Conservation (phyloP, 2,797 vertebrate species). For the Diplodus sargus region DNA sequence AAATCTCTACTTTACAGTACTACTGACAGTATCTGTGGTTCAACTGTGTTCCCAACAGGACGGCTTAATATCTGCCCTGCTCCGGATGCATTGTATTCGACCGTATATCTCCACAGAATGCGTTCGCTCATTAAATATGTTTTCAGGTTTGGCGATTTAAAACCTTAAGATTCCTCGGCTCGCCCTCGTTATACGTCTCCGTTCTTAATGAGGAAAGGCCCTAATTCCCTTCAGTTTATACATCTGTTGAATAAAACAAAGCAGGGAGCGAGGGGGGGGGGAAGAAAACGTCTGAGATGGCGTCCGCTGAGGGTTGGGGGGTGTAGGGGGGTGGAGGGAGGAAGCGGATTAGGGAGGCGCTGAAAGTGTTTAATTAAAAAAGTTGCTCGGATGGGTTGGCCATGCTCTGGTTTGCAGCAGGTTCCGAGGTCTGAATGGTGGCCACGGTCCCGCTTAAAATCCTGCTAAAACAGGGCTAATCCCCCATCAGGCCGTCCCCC, state of each 20-base stretch:
- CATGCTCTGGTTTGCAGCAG: constrained; percentile 53
- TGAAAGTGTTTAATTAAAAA: constrained; percentile 82
- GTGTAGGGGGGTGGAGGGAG: constrained; percentile 32
- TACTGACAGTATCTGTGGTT: background rate
- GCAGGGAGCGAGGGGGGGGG: constrained; percentile 46
- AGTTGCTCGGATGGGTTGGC: constrained; percentile 72
- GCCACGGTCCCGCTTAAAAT: constrained; percentile 69
- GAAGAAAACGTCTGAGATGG: constrained; percentile 53
- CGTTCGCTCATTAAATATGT: constrained; percentile 64
- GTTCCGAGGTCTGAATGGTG: constrained; percentile 62
- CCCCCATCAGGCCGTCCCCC: constrained; percentile 70
- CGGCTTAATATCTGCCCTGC: constrained; percentile 19
- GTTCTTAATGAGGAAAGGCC: constrained; percentile 75
- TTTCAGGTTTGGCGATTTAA: constrained; percentile 60
- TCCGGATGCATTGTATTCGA: constrained; percentile 4
- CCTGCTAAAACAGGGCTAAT: constrained; percentile 79
- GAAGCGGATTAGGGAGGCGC: constrained; percentile 66
- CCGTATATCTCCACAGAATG: constrained; percentile 46
- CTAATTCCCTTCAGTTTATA: constrained; percentile 76
- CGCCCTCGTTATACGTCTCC: constrained; percentile 63
- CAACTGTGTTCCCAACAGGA: background rate
- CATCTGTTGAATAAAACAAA: constrained; percentile 81
- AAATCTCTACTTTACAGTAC: background rate
- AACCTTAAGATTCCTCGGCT: constrained; percentile 63
- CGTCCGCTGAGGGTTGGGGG: constrained; percentile 51